These are phyloP conservation scores for Danio choprae DNA, from an alignment of 2,797 vertebrate genomes.

Conservation along the genomic window DNA sequence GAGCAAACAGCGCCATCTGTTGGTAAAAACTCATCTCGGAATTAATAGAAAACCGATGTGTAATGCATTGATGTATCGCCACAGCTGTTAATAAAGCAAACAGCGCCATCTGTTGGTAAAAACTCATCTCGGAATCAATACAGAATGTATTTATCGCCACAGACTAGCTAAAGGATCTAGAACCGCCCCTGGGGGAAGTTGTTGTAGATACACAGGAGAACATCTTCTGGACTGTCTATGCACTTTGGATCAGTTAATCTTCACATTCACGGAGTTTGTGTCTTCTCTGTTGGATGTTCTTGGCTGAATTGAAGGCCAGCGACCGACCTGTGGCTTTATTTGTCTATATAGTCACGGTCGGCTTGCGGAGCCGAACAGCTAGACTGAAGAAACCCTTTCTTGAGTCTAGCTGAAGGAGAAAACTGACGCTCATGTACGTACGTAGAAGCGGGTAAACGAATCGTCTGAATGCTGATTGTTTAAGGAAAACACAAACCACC, in stretches of 20 bases:
- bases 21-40: no score
- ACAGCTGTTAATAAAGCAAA: no score
- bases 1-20: no score
- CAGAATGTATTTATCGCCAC: no score
- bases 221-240: constrained; percentile 13
- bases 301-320: neutral
- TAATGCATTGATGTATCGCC: no score
- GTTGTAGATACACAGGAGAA: neutral
- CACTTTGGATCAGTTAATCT: constrained; percentile 21
- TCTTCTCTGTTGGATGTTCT: constrained; percentile 18
- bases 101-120: no score
- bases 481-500: constrained; percentile 49
- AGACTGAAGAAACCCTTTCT: constrained; percentile 39
- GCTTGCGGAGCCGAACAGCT: neutral
- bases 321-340: neutral
- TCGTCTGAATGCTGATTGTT: constrained; percentile 41
- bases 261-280: neutral
- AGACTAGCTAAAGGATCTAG: no score
- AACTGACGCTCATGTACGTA: no score
- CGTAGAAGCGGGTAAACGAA: constrained; percentile 3
- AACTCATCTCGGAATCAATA: no score
- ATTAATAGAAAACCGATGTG: no score
- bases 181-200: neutral
- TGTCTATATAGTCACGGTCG: neutral
- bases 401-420: constrained; percentile 19